Evolutionary conservation across 2,888 invertebrate species (phyloP), one percentile per base, ranked within the genome.

Genomic region (Gisinianus flammeolus): DNA sequence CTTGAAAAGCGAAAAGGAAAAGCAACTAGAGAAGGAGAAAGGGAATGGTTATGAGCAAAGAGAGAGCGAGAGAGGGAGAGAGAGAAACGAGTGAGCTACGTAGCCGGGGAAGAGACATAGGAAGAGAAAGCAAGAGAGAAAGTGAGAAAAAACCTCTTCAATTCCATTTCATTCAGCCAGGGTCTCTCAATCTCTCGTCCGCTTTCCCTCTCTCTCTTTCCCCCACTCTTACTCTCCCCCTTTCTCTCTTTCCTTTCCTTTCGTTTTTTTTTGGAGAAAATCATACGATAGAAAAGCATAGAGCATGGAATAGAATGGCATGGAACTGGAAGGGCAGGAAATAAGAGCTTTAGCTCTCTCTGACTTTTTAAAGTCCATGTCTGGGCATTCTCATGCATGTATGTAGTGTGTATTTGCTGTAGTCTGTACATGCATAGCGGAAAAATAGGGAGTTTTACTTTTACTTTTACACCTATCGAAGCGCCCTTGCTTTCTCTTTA

Each of bases 1-100:
- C 62, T 62, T 62, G 62, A 62, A 62, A n/a, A 62, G 28, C 26
- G 24, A 62, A 62, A 58, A 62, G 62, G 62, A 62, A 62, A n/a
- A 58, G 56, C 19, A n/a, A 56, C 6, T 8, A 56, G 56, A n/a
- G 35, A 56, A 56, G n/a, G 62, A 26, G 26, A 26, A 62, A 26
- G 26, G 62, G 28, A 62, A 26, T 62, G 62, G 62, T 24, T 58
- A 6, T 26, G 16, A 22, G 26, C 24, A 62, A 28, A 24, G 28
- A n/a, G 16, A 44, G 44, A 44, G 6, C 12, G 22, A 56, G 19
- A n/a, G 12, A 56, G 22, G 19, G 6, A 24, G 26, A 5, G 26
- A 44, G 16, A 44, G 44, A 44, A 19, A 1, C n/a, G 24, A 58
- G 24, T 2, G 56, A 58, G n/a, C 8, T 44, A 44, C 44, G 16